Conservation (phyloP, 1,140 invertebrate genomes). For the Tetranychus urticae region DNA sequence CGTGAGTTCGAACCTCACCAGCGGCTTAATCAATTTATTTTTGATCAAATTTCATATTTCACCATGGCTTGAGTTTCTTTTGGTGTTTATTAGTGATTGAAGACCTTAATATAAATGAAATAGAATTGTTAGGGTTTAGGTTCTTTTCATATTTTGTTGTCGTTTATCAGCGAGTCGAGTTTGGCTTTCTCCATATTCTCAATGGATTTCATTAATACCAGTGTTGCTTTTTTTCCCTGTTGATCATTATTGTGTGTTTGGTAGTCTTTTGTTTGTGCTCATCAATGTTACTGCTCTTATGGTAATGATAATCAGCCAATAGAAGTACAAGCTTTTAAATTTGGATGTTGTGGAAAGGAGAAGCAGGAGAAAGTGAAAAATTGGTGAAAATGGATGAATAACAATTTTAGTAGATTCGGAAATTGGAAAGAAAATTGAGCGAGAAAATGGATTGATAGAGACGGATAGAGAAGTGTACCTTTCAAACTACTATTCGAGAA, state of each 20-base stretch:
- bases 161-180: not conserved
- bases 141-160: too few relatives aligned
- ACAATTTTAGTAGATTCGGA: not conserved
- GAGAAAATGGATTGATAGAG: not conserved
- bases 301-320: not conserved
- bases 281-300: not conserved
- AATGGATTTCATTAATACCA: not conserved
- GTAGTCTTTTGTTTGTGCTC: not conserved
- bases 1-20: not conserved
- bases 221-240: not conserved
- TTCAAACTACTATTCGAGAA: too few relatives aligned
- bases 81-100: not conserved
- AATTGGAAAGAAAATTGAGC: not conserved
- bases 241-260: not conserved
- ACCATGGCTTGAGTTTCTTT: not conserved
- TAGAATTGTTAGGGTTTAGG: not conserved
- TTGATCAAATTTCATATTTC: too few relatives aligned
- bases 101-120: not conserved
- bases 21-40: not conserved
- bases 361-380: too few relatives aligned
- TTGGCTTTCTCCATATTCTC: not conserved
- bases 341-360: too few relatives aligned
- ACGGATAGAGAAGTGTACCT: not conserved
- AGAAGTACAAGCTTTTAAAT: not conserved
- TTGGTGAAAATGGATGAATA: too few relatives aligned